A percentile compares a stretch with the other conserved stretches of the same genome.
These are phyloP conservation scores for Macaca nemestrina DNA, from an alignment of 2,113 vertebrate species.

Conservation along the genomic window DNA sequence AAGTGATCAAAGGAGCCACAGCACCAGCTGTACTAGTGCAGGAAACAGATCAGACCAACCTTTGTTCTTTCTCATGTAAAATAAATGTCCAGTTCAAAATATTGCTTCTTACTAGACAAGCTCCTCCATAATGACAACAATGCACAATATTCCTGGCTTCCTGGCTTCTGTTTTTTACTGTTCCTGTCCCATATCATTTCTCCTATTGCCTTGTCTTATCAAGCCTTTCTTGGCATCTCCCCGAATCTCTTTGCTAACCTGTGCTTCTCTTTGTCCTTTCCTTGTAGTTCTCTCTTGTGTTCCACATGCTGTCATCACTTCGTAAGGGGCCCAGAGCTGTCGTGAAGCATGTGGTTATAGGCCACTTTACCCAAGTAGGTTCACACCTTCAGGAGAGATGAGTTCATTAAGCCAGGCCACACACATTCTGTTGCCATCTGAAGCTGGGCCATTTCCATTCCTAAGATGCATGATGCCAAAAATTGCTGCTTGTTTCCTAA, in stretches of 20 bases:
- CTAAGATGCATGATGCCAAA: slow-evolving; percentile 66
- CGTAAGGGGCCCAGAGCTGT: neutral
- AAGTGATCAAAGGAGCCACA: slow-evolving; percentile 86
- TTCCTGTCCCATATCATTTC: neutral
- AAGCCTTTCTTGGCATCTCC: neutral
- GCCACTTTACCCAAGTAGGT: neutral
- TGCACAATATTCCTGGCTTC: neutral
- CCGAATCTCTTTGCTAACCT: neutral
- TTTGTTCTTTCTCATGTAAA: slow-evolving; percentile 83
- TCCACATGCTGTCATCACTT: neutral
- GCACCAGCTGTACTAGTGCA: slow-evolving; percentile 78
- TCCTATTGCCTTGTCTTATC: neutral
- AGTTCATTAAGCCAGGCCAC: slow-evolving; percentile 47
- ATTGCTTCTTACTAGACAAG: neutral
- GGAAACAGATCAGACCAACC: slow-evolving; percentile 83
- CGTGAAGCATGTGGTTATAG: neutral
- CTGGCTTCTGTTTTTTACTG: neutral
- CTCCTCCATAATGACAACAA: neutral
- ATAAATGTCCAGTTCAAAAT: slow-evolving; percentile 62
- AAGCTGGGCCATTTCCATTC: slow-evolving; percentile 58
- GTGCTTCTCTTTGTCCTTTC: neutral
- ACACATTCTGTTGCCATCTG: slow-evolving; percentile 45
- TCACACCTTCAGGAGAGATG: slow-evolving; percentile 22
- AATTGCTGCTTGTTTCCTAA: slow-evolving; percentile 66
- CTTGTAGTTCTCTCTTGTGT: neutral